Evolutionary conservation across 2,113 vertebrate genomes (phyloP), one percentile per base, ranked within the genome.

Genomic region (Onychorhynchus coronatus): DNA sequence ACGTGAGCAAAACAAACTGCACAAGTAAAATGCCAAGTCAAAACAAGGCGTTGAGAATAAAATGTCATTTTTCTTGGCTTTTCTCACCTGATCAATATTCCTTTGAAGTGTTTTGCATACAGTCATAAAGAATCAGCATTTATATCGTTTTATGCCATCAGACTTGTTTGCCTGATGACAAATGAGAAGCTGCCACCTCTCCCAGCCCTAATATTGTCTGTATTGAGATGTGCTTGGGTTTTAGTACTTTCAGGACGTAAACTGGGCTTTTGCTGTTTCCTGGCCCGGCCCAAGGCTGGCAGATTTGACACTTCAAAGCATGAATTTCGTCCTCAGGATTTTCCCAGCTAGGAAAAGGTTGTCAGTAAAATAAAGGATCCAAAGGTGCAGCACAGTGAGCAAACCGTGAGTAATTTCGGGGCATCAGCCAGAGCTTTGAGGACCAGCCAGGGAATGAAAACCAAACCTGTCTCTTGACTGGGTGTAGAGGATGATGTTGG

Each of bases 331-430:
- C 50, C 14, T 1, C 17, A 15, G 67, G 35, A 61, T 37, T 31
- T 19, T 42, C 20, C 31, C 15, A 62, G 53, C 7, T 21, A 68
- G 63, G 44, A 21, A n/a, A 73, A 68, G 5, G 28, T 39, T 10
- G 5, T n/a, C 37, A 23, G 31, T 58, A 85, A 81, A 44, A 27
- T 4, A 41, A 31, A 31, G 30, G 31, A 59, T 25, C 2, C 0
- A 0, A 59, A 52, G 52, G 56, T 0, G 9, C 37, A 61, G 46
- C 27, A n/a, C 14, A 8, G 15, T 0, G 9, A 62, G 37, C 24
- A 87, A 47, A 25, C 7, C 12, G 1, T 1, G 46, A 41, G 4
- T 22, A 21, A 22, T 18, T 46, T 0, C 12, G 25, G 31, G 46
- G 46, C 37, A 53, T 20, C 2, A 1, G 2, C 0, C 39, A 67